Percentiles rank a stretch among this genome's conserved stretches.
Evolutionary conservation across 1,140 invertebrate genomes (phyloP).

Genomic region (Himalopsyche phryganea): DNA sequence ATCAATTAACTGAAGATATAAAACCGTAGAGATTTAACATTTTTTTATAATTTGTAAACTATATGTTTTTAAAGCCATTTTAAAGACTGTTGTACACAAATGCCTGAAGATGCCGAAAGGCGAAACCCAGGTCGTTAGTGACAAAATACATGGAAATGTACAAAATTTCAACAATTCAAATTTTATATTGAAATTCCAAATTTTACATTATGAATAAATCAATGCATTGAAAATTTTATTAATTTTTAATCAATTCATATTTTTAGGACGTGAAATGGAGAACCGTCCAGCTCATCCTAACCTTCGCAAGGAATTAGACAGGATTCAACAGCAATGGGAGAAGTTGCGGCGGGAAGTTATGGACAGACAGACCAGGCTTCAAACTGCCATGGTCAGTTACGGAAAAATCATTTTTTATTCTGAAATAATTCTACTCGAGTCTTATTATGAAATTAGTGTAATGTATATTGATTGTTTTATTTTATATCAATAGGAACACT

Average conservation of each 20-base stretch:
- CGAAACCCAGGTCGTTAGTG: no score
- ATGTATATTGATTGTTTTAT: neutral
- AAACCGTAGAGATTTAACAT: no score
- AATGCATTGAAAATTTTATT: neutral
- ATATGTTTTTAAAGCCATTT: no score
- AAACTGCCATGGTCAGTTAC: constrained; percentile 68
- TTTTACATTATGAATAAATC: no score
- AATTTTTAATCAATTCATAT: neutral
- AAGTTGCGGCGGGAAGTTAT: constrained; percentile 80
- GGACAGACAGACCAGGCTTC: constrained; percentile 78
- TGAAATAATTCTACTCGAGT: neutral
- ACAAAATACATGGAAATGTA: no score
- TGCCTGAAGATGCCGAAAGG: no score
- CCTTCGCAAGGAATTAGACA: constrained; percentile 70
- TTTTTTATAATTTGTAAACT: no score
- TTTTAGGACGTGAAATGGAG: constrained; percentile 50
- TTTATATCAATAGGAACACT: constrained; percentile 64
- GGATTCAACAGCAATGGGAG: constrained; percentile 86
- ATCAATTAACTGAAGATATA: no score
- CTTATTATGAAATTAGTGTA: neutral
- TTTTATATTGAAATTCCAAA: no score
- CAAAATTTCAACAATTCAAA: no score
- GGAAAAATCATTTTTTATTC: no score
- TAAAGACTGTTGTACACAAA: no score
- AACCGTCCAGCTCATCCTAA: constrained; percentile 48